These are phyloP conservation scores for Hippocampus comes DNA, from an alignment of 2,113 vertebrate species.

Conservation along the genomic window DNA sequence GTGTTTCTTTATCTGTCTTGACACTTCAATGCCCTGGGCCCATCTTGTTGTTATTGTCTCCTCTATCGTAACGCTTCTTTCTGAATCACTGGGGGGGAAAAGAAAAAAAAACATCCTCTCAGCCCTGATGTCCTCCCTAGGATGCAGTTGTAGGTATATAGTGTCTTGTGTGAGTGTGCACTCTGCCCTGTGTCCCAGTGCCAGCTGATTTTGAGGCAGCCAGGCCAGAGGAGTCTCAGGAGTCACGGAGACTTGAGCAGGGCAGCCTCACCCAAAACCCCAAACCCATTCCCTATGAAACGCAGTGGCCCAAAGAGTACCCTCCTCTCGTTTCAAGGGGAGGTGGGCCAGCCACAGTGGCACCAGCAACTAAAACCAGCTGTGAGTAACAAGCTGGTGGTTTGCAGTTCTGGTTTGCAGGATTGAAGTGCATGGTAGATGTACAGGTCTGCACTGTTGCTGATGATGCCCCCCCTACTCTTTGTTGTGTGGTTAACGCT, in stretches of 20 bases:
- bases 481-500: slow-evolving; percentile 44
- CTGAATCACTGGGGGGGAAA: neutral
- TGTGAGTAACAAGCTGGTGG: slow-evolving; percentile 75
- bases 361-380: slow-evolving; percentile 59
- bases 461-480: slow-evolving; percentile 39
- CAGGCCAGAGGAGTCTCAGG: slow-evolving; percentile 59
- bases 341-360: slow-evolving; percentile 48
- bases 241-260: slow-evolving; percentile 63
- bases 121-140: slow-evolving; percentile 35
- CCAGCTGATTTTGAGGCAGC: slow-evolving; percentile 69
- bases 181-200: slow-evolving; percentile 69
- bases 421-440: slow-evolving; percentile 62
- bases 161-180: slow-evolving; percentile 60
- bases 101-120: slow-evolving; percentile 7
- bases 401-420: slow-evolving; percentile 69
- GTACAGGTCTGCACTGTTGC: slow-evolving; percentile 62
- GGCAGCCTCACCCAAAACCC: slow-evolving; percentile 50
- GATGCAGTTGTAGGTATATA: slow-evolving; percentile 37
- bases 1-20: slow-evolving; percentile 7
- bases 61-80: neutral
- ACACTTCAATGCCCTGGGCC: neutral
- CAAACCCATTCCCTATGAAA: slow-evolving; percentile 51
- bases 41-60: neutral
- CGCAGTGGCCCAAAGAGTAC: slow-evolving; percentile 53
- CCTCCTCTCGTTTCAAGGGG: slow-evolving; percentile 57